phyloP scores from a whole-genome alignment of 2,797 vertebrate species.

The Choloepus didactylus region DNA sequence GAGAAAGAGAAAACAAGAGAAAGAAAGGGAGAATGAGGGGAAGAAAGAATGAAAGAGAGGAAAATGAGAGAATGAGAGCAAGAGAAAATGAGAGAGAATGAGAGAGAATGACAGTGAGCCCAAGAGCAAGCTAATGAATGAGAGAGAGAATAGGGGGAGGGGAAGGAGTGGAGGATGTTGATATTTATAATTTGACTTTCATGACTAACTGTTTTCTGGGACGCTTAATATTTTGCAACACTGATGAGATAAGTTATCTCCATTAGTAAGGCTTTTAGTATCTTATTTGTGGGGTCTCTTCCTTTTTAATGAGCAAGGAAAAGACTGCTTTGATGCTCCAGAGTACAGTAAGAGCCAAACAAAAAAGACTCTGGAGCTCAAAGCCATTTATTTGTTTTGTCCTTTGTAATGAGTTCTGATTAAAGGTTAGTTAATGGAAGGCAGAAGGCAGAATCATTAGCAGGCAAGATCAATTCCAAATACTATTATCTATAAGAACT shows the following conservation, averaged over 20 bases:
- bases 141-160: background rate
- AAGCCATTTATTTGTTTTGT: conserved; percentile 50
- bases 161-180: background rate
- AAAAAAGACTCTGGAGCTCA: conserved; percentile 53
- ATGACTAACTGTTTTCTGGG: conserved; percentile 47
- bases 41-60: background rate
- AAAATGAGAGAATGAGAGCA: background rate
- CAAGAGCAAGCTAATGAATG: background rate
- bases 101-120: background rate
- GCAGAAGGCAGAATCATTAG: conserved; percentile 25
- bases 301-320: conserved; percentile 65
- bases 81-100: background rate
- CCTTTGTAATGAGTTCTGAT: conserved; percentile 50
- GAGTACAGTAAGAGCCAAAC: conserved; percentile 9
- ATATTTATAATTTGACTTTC: conserved; percentile 64
- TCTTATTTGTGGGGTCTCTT: conserved; percentile 61
- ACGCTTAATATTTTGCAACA: conserved; percentile 66
- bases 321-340: conserved; percentile 59
- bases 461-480: conserved; percentile 53
- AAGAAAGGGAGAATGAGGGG: background rate
- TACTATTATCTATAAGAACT: conserved; percentile 40
- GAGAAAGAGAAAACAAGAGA: background rate
- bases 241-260: conserved; percentile 61
- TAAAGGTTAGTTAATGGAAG: conserved; percentile 68
- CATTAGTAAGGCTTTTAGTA: conserved; percentile 67